Base-by-base conservation (phyloP, 2,888 invertebrate genomes). In the Tenthredo scrophulariae region DNA sequence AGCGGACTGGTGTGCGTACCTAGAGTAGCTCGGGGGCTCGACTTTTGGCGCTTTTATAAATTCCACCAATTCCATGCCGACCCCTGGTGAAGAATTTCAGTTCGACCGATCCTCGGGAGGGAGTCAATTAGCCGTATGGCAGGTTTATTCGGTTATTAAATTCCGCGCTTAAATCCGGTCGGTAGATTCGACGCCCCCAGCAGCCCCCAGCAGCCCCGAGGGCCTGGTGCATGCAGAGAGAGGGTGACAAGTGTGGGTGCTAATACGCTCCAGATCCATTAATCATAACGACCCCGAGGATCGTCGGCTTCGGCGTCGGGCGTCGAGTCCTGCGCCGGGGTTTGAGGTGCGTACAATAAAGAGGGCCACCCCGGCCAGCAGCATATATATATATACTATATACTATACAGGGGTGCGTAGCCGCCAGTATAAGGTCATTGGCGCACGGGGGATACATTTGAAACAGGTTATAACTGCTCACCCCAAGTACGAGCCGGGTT, bases 201-300 rank as follows among this genome's bases (percentile, higher is more conserved):
- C n/a, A n/a, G n/a, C n/a, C 62, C 37, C 70, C 7, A 22, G 58
- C 18, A 29, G 29, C 67, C 83, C 29, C 46, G 67, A 62, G 65
- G 33, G 67, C n/a, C 13, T 43, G 29, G 33, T 15, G 58, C 13
- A 33, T 29, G 58, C 40, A 62, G 29, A 29, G 46, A 62, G 83
- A 83, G 83, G 83, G 83, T 70, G 83, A 83, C 83, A 83, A 83
- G 83, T 83, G 85, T 85, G 82, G 85, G 85, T 70, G 85, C 92
- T 93, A 93, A 93, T 92, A 91, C 91, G 91, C 89, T 89, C 90
- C 90, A 91, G 91, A 92, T 91, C 92, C 92, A 93, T 93, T 93
- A 93, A 93, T 93, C 93, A 93, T 93, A 93, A 92, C 91, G 83
- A 83, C 91, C 89, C 89, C 85, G 88, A 89, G 90, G 89, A 88